Conservation (phyloP, 2,797 vertebrate genomes). For the Falco berigora region DNA sequence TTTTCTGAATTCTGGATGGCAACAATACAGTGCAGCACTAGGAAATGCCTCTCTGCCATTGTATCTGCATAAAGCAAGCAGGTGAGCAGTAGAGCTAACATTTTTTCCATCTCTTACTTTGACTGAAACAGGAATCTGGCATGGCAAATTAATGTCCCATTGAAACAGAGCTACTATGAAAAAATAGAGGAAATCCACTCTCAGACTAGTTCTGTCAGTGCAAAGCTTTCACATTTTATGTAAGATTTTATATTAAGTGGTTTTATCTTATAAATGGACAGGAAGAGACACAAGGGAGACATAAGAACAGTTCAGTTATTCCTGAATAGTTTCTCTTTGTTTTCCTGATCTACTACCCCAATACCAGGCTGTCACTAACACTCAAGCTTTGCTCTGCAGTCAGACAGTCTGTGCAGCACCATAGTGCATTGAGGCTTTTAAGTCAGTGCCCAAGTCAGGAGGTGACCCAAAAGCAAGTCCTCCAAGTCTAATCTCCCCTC, state of each 20-base stretch:
- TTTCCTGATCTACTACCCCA: neutral
- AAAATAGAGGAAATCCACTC: neutral
- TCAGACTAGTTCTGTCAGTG: neutral
- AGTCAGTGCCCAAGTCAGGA: neutral
- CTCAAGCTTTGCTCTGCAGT: neutral
- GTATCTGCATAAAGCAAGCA: neutral
- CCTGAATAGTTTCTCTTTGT: neutral
- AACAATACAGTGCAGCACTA: neutral
- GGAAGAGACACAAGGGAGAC: neutral
- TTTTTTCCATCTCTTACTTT: neutral
- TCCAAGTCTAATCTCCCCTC: neutral
- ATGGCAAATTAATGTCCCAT: neutral
- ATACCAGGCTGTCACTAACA: neutral
- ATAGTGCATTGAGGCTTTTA: neutral
- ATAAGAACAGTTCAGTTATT: neutral
- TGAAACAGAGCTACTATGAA: neutral
- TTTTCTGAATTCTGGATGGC: neutral
- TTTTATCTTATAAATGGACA: neutral
- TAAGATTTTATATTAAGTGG: neutral
- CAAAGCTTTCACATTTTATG: neutral
- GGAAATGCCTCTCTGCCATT: neutral
- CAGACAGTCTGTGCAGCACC: neutral
- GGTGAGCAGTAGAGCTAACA: neutral
- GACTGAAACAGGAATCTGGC: neutral
- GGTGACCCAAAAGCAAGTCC: neutral